Evolutionary conservation across 2,113 vertebrate species (phyloP), one percentile per base, ranked within the genome.

Genomic region (Octodon degus): DNA sequence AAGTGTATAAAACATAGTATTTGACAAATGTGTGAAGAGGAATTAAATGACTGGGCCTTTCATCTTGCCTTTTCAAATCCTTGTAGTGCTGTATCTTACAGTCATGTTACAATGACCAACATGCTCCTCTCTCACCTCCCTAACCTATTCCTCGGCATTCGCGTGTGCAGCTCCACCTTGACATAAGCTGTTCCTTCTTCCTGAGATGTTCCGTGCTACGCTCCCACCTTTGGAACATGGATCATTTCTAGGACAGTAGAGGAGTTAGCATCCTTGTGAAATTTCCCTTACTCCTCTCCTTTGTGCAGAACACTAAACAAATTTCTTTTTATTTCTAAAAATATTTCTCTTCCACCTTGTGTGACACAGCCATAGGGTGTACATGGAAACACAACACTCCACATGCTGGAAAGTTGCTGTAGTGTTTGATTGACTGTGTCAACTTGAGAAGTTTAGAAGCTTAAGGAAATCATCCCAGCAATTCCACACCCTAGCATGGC

Each of bases 291-390:
- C 50, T 62, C 12, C 19, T 53, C 22, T 76, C 37, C 20, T 88
- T 94, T 27, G 37, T 40, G 40, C 58, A 85, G 50, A 77, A 87
- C 86, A 37, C 7, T 25, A 63, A 74, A 32, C 32, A 47, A 65
- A 27, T 77, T 91, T 53, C 0, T 68, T 93, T 93, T 93, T 72
- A 70, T 88, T 89, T 72, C n/a, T 65, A 6, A 72, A 96, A 92
- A n/a, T n/a, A 68, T 84, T 83, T 89, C 47, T n/a, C n/a, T 43
- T 16, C n/a, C 72, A 34, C 13, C 25, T 67, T 85, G 65, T 55
- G 55, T 90, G 53, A 53, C 24, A 58, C 2, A 7, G 47, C 55
- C 17, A 13, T n/a, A 30, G 9, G 90, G 84, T 60, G 4, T 74
- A 9, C 50, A 32, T 72, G 43, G 68, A 76, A 85, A 81, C 32